phyloP scores from a whole-genome alignment of 1,140 invertebrate species.

The Brachionus koreanus region DNA sequence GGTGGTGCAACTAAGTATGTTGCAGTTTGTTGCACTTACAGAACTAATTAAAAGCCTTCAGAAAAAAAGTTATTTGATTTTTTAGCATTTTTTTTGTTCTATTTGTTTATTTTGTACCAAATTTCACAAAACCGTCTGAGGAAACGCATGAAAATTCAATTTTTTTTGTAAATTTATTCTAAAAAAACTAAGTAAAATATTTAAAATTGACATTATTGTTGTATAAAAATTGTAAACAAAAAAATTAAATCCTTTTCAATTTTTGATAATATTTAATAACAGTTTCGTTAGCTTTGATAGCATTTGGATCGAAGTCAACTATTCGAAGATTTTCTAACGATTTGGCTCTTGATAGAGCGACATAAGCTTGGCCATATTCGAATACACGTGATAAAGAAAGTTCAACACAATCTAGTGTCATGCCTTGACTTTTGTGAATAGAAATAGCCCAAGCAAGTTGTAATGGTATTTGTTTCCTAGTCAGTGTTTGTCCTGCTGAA shows the following conservation, averaged over 20 bases:
- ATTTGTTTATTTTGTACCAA: too few species aligned
- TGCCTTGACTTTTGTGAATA: conserved; percentile 83
- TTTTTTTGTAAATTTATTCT: background rate
- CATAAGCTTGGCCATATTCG: conserved; percentile 90
- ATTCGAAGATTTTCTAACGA: conserved; percentile 77
- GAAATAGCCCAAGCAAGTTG: conserved; percentile 94
- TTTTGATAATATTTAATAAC: conserved; percentile 75
- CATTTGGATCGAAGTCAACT: conserved; percentile 76
- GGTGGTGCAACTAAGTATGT: too few species aligned
- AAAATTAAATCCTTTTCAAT: conserved; percentile 33
- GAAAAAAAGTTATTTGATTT: too few species aligned
- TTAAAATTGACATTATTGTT: background rate
- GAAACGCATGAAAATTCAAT: too few species aligned
- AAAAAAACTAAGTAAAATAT: background rate
- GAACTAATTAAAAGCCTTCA: too few species aligned
- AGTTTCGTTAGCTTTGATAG: conserved; percentile 80
- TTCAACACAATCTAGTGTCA: conserved; percentile 90
- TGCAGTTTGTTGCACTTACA: too few species aligned
- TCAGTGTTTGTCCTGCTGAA: conserved; percentile 61
- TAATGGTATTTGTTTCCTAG: conserved; percentile 71
- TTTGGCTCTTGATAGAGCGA: conserved; percentile 83
- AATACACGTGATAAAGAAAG: conserved; percentile 77
- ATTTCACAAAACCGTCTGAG: too few species aligned
- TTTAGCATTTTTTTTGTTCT: too few species aligned
- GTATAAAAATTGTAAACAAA: background rate